Evolutionary conservation across 1,140 invertebrate species (phyloP).

Genomic region (Zaprionus vittiger): DNA sequence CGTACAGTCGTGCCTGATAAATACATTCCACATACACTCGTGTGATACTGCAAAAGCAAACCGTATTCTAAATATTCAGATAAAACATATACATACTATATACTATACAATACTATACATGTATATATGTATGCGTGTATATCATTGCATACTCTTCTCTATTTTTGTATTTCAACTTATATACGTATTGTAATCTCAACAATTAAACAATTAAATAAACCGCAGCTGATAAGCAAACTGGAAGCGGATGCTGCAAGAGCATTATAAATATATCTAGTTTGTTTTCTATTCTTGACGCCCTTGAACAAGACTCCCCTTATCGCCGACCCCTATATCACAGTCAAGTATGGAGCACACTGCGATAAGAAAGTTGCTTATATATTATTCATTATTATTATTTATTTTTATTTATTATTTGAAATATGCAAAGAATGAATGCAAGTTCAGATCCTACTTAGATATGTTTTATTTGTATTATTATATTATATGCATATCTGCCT

Average conservation of each 20-base stretch:
- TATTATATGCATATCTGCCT: too few relatives aligned
- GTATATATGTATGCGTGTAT: too few relatives aligned
- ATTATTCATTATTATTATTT: too few relatives aligned
- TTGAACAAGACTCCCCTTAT: not conserved
- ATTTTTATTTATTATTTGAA: too few relatives aligned
- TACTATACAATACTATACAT: conserved; percentile 3
- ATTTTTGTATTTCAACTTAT: not conserved
- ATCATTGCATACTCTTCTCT: not conserved
- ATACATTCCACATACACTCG: not conserved
- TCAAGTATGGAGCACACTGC: not conserved
- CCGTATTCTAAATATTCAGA: conserved; percentile 88
- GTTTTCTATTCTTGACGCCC: not conserved
- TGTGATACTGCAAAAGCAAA: not conserved
- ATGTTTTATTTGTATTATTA: too few relatives aligned
- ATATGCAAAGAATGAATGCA: too few relatives aligned
- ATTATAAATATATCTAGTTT: conserved; percentile 1
- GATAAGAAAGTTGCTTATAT: not conserved
- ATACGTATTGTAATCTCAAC: not conserved
- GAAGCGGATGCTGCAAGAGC: not conserved
- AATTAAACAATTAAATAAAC: conserved; percentile 18
- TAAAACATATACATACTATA: not conserved
- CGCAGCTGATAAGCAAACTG: not conserved
- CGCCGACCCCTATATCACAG: not conserved
- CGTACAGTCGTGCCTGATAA: conserved; percentile 44
- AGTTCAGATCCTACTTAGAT: too few relatives aligned